A percentile compares a stretch with the other conserved stretches of the same genome.
Conservation (phyloP, 2,797 vertebrate species). For the Acanthurus leucopareius region DNA sequence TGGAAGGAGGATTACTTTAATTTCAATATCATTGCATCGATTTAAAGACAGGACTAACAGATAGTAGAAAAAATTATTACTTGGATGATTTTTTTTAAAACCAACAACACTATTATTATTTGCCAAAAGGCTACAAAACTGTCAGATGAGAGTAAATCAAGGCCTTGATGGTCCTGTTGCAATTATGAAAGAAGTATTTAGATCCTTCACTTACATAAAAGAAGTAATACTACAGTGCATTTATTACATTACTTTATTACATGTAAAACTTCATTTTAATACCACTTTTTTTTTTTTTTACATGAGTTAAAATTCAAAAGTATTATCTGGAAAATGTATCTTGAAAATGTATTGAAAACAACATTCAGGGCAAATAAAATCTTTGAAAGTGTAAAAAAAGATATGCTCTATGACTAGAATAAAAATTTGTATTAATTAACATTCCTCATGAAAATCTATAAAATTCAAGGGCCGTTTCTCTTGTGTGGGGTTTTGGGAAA, state of each 20-base stretch:
- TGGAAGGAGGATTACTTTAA: conserved; percentile 63
- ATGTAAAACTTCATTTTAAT: background rate
- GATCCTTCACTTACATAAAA: background rate
- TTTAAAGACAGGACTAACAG: conserved; percentile 41
- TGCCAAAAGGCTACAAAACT: background rate
- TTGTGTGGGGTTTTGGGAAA: conserved; percentile 1
- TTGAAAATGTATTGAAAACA: background rate
- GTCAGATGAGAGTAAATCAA: background rate
- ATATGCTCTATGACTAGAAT: too few relatives aligned
- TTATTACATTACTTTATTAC: background rate
- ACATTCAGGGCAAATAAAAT: too few relatives aligned
- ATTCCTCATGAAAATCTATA: background rate
- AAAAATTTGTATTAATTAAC: background rate
- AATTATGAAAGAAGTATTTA: background rate
- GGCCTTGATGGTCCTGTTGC: background rate
- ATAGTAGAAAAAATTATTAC: conserved; percentile 23
- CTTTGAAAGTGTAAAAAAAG: too few relatives aligned
- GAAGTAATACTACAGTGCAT: background rate
- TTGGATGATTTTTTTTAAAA: conserved; percentile 38
- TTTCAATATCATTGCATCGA: conserved; percentile 49
- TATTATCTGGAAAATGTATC: background rate
- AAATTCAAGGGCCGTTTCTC: conserved; percentile 2
- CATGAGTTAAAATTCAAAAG: background rate
- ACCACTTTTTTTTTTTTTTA: background rate
- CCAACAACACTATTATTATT: conserved; percentile 9